phyloP scores from a whole-genome alignment of 2,113 vertebrate genomes.

The Spermophilus dauricus region DNA sequence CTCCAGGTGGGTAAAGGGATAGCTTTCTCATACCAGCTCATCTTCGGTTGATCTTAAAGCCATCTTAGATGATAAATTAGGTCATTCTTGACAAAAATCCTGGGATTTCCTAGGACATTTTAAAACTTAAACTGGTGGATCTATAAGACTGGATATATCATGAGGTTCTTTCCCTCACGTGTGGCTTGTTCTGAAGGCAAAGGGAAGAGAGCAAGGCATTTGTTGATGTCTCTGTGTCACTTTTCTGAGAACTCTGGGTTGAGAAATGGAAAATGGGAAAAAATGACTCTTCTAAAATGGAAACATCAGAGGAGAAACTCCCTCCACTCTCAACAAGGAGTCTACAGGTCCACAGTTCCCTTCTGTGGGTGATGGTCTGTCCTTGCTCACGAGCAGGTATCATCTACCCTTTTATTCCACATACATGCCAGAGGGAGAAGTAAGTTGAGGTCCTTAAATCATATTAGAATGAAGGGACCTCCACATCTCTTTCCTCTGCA shows the following conservation, averaged over 20 bases:
- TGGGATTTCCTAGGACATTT: not conserved
- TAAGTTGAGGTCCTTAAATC: not conserved
- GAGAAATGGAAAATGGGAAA: not conserved
- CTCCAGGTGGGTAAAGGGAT: not conserved
- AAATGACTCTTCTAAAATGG: not conserved
- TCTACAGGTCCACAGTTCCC: not conserved
- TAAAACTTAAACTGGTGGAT: not conserved
- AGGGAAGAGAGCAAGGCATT: not conserved
- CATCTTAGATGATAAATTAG: not conserved
- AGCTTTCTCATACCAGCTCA: not conserved
- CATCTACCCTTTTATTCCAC: not conserved
- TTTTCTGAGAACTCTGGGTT: not conserved
- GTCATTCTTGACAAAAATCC: not conserved
- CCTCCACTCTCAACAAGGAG: accelerated
- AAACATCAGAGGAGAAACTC: not conserved
- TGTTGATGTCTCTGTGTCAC: not conserved
- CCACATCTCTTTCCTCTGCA: not conserved
- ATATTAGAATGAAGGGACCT: not conserved
- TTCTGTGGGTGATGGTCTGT: not conserved
- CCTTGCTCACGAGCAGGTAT: not conserved
- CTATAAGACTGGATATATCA: not conserved
- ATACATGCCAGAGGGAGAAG: not conserved
- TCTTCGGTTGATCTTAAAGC: not conserved
- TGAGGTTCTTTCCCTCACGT: accelerated
- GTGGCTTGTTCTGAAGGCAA: not conserved